Evolutionary conservation across 35 echinoderm and acorn worm species (phyloP).

Genomic region (Lytechinus variegatus): DNA sequence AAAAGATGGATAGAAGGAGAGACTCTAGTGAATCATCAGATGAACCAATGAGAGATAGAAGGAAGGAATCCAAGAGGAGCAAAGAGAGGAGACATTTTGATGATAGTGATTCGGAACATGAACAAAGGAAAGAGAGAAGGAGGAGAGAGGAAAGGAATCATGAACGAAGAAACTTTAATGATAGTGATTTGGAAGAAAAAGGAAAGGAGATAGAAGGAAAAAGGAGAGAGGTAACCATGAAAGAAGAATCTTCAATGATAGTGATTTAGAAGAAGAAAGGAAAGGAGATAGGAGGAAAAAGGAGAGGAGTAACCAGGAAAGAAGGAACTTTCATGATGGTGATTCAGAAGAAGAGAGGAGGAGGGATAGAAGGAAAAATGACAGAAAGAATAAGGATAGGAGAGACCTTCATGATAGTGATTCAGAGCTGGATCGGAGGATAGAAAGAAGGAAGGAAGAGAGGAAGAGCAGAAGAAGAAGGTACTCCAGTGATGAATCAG

Average conservation of each 20-base stretch:
- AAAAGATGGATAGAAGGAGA: slow-evolving; percentile 6
- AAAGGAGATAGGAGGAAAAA: neutral
- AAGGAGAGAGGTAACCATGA: neutral
- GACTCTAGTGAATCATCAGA: slow-evolving; percentile 24
- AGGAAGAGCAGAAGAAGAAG: slow-evolving; percentile 17
- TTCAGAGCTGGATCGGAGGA: neutral
- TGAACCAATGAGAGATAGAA: neutral
- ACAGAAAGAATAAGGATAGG: slow-evolving; percentile 18
- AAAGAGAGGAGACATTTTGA: neutral
- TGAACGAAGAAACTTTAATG: neutral
- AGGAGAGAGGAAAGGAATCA: neutral
- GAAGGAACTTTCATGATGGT: neutral
- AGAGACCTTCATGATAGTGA: neutral
- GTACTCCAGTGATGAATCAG: neutral
- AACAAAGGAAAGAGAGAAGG: slow-evolving; percentile 21
- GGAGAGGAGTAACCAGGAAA: neutral
- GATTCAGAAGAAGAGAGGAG: slow-evolving; percentile 17
- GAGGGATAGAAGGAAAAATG: neutral
- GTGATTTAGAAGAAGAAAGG: neutral
- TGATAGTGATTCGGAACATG: neutral
- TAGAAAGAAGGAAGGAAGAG: neutral
- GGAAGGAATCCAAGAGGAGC: neutral
- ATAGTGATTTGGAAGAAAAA: neutral
- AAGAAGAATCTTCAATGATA: neutral
- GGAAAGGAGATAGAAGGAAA: slow-evolving; percentile 35